Evolutionary conservation across 2,888 invertebrate genomes (phyloP).

Genomic region (Tortrix viridana): DNA sequence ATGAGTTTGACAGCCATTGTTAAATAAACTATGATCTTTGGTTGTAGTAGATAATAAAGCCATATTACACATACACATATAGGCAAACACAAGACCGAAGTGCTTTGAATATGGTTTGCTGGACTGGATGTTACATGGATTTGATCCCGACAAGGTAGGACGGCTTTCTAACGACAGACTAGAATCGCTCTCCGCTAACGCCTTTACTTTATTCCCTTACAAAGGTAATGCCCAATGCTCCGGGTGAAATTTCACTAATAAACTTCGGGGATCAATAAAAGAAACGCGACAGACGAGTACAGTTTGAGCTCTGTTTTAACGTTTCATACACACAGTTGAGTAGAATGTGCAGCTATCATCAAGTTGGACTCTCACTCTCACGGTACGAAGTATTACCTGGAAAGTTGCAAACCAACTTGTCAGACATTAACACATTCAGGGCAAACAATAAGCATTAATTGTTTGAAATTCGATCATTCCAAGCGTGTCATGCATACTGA

Average conservation of each 20-base stretch:
- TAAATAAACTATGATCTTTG: too few relatives aligned
- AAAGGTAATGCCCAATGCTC: conserved; percentile 34
- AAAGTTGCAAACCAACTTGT: too few relatives aligned
- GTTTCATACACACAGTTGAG: conserved; percentile 50
- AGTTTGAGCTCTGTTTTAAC: conserved; percentile 68
- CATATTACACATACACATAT: too few relatives aligned
- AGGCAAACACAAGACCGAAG: too few relatives aligned
- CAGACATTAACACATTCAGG: too few relatives aligned
- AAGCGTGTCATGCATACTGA: too few relatives aligned
- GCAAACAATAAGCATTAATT: too few relatives aligned
- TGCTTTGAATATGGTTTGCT: too few relatives aligned
- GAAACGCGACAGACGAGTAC: conserved; percentile 65
- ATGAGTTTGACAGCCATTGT: too few relatives aligned
- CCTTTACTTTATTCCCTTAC: conserved; percentile 23
- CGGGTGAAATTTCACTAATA: conserved; percentile 73
- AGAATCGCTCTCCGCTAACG: neutral
- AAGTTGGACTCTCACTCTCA: neutral
- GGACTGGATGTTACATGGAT: neutral
- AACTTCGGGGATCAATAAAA: conserved; percentile 76
- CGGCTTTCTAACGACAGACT: neutral
- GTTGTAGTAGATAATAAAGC: too few relatives aligned
- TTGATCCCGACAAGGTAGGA: neutral
- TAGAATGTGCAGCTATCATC: conserved; percentile 22
- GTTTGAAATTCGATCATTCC: too few relatives aligned
- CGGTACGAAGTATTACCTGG: too few relatives aligned